Base-by-base conservation (phyloP, 2,888 invertebrate species). In the Pheosia gnoma region DNA sequence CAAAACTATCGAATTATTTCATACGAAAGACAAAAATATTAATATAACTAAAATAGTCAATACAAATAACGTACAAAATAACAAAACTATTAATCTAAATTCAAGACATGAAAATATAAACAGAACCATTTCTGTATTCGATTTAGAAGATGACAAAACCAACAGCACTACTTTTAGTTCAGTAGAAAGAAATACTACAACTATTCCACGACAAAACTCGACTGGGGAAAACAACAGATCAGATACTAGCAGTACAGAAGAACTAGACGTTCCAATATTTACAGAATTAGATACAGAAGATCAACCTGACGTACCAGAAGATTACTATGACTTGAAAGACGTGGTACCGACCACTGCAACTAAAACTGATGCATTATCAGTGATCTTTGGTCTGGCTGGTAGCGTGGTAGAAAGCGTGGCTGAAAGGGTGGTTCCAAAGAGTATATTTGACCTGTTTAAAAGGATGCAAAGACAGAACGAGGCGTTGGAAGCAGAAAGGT, bases 391-490 rank as follows among this genome's bases (percentile, higher is more conserved):
- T 0, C 77, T 94, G 7, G 94, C 94, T 43, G 93, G 93, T 0
- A 93, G 92, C 67, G 86, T 94, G 13, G 90, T 93, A 0, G 94
- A 89, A 58, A 88, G 87, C 58, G 89, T 94, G 0, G 93, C 93
- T 0, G 94, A 94, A 61, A 86, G 84, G 71, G 89, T 94, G 0
- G 89, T 94, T 0, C 94, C 94, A 0, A 90, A 93, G 66, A 85
- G 90, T 7, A 79, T 94, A 1, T 89, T 82, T 64, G 93, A 94
- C 65, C 66, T 94, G 53, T 90, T 93, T 59, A 90, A 85, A 65
- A 81, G 94, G 60, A 92, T 94, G 89, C 94, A 94, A 77, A 84
- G 80, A 59, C 94, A 94, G 70, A 93, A 79, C 60, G 92, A 93
- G 66, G 90, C 90, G 7, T 66, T 94, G 59, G 94, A 94, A 75